A percentile compares a stretch with the other conserved stretches of the same genome.
phyloP scores from a whole-genome alignment of 2,888 invertebrate genomes.

The Papilio demoleus region DNA sequence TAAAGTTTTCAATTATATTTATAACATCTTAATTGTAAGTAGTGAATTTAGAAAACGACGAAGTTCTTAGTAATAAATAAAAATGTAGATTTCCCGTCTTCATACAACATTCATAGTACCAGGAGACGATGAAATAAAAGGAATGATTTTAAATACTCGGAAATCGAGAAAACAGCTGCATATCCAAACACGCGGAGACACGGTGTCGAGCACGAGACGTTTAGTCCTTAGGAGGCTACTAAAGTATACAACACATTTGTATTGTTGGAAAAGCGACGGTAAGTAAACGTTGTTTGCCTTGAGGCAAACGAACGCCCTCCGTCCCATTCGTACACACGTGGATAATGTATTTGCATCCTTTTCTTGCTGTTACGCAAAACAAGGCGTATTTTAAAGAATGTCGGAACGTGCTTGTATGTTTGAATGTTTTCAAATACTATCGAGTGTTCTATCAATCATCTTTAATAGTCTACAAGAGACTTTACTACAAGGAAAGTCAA shows the following conservation, averaged over 20 bases:
- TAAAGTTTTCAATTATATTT: no score
- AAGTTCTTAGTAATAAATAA: not conserved
- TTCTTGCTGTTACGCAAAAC: constrained; percentile 55
- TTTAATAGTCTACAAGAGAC: not conserved
- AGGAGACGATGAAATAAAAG: constrained; percentile 66
- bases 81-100: constrained; percentile 11
- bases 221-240: constrained; percentile 41
- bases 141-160: constrained; percentile 65
- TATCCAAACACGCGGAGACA: constrained; percentile 43
- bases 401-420: constrained; percentile 58
- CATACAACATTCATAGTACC: constrained; percentile 54
- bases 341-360: constrained; percentile 53
- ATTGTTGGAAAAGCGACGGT: constrained; percentile 65
- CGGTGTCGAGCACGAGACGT: constrained; percentile 51
- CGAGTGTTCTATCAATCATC: not conserved
- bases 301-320: constrained; percentile 59
- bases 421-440: constrained; percentile 50
- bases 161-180: constrained; percentile 68
- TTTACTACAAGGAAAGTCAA: not conserved
- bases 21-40: no score
- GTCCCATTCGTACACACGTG: constrained; percentile 52
- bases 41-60: not conserved
- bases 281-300: constrained; percentile 81
- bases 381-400: constrained; percentile 59
- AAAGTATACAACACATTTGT: constrained; percentile 52